These are phyloP conservation scores for Myripristis jacobus DNA, from an alignment of 2,797 vertebrate genomes.

Conservation along the genomic window DNA sequence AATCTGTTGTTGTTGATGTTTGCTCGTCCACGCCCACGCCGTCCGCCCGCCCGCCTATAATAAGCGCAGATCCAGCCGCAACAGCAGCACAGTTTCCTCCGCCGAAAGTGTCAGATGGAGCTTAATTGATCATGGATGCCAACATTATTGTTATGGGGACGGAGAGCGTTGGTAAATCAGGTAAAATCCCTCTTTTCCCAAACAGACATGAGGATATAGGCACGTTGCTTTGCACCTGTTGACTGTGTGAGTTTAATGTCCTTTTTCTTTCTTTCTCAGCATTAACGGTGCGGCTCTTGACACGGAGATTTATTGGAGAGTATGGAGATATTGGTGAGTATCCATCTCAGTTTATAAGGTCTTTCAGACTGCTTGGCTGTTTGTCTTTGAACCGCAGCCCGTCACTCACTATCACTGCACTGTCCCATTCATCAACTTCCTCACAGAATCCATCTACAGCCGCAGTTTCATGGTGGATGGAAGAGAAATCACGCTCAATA, in stretches of 20 bases:
- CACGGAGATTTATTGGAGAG: constrained; percentile 91
- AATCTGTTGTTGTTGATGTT: background rate
- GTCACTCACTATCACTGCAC: too few relatives aligned
- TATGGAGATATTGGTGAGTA: constrained; percentile 90
- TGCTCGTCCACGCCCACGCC: constrained; percentile 47
- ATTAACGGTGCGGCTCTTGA: constrained; percentile 90
- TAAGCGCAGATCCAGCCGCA: background rate
- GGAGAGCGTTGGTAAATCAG: constrained; percentile 89
- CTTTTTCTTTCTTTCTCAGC: constrained; percentile 75
- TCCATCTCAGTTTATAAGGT: background rate
- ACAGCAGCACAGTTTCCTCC: constrained; percentile 6
- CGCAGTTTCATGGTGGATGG: constrained; percentile 85
- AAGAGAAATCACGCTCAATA: constrained; percentile 86
- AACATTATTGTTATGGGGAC: constrained; percentile 88
- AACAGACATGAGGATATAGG: too few relatives aligned
- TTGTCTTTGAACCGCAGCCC: too few relatives aligned
- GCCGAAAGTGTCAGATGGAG: constrained; percentile 29
- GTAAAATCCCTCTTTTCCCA: constrained; percentile 58
- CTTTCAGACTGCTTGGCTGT: too few relatives aligned
- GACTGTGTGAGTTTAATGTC: background rate
- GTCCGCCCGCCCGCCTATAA: constrained; percentile 31
- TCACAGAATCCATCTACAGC: constrained; percentile 89
- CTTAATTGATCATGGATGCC: constrained; percentile 78
- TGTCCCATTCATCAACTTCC: background rate
- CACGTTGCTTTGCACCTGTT: background rate